A percentile compares a stretch with the other conserved stretches of the same genome.
Conservation (phyloP, 2,888 invertebrate genomes). For the Sylvicola cinctus region DNA sequence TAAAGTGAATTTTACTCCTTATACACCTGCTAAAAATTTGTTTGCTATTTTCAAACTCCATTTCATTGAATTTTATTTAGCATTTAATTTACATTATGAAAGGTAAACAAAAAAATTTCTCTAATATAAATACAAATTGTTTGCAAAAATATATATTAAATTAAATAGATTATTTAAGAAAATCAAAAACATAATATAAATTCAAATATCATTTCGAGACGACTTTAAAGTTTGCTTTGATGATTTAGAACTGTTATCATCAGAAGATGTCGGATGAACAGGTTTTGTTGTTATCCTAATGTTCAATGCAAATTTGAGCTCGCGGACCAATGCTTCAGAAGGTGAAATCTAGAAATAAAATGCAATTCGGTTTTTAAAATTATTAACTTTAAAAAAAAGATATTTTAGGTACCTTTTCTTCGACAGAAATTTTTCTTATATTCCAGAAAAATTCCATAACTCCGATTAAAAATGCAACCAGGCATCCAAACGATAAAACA, state of each 20-base stretch:
- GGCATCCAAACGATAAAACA: constrained; percentile 54
- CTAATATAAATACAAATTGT: no score
- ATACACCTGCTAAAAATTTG: no score
- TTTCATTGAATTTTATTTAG: no score
- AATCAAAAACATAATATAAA: no score
- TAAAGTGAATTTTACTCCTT: no score
- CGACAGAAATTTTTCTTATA: constrained; percentile 52
- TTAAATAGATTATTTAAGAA: no score
- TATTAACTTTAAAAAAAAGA: neutral
- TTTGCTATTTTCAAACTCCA: no score
- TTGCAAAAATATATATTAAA: no score
- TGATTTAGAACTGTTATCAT: neutral
- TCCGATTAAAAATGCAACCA: constrained; percentile 50
- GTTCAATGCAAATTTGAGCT: constrained; percentile 48
- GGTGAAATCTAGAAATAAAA: constrained; percentile 36
- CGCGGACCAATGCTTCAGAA: constrained; percentile 44
- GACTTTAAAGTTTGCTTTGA: neutral
- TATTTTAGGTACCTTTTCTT: constrained; percentile 48
- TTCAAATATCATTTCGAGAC: neutral
- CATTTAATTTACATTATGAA: no score
- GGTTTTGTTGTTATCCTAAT: constrained; percentile 56
- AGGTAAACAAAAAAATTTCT: no score
- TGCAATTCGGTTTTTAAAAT: no score
- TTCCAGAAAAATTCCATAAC: constrained; percentile 72
- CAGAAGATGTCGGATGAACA: constrained; percentile 18